Conservation (phyloP, 2,888 invertebrate genomes). For the Pachycephus smyrnensis region DNA sequence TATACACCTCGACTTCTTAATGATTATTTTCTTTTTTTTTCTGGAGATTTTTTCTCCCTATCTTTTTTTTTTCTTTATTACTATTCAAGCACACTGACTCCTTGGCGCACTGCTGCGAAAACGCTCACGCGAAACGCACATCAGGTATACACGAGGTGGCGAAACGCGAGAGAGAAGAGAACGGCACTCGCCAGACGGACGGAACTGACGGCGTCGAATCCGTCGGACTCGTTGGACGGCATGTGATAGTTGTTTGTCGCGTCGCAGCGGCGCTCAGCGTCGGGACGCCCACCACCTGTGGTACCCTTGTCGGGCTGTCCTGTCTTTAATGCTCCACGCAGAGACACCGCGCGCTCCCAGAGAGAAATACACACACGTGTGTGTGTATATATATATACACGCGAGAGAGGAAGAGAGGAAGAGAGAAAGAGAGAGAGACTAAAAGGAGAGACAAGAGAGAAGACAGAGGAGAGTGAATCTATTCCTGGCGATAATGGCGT, state of each 20-base stretch:
- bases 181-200: background rate
- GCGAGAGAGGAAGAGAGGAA: background rate
- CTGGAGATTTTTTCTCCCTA: no score
- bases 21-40: no score
- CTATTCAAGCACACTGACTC: no score
- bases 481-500: slow-evolving; percentile 43
- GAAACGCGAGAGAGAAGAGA: background rate
- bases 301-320: slow-evolving; percentile 37
- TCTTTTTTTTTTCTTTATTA: no score
- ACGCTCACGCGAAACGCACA: no score
- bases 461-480: slow-evolving; percentile 31
- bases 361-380: background rate
- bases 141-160: background rate
- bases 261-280: slow-evolving; percentile 49
- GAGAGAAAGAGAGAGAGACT: slow-evolving; percentile 13
- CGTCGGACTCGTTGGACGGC: slow-evolving; percentile 26
- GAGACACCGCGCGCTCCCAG: slow-evolving; percentile 11
- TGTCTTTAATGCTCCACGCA: slow-evolving; percentile 20
- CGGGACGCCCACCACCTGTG: slow-evolving; percentile 59
- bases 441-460: slow-evolving; percentile 16
- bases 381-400: background rate
- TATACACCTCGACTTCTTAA: no score
- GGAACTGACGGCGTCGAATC: slow-evolving; percentile 5
- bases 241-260: slow-evolving; percentile 46
- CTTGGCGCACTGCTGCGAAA: no score